Evolutionary conservation across 2,797 vertebrate genomes (phyloP), one percentile per base, ranked within the genome.

Genomic region (Aeoliscus strigatus): DNA sequence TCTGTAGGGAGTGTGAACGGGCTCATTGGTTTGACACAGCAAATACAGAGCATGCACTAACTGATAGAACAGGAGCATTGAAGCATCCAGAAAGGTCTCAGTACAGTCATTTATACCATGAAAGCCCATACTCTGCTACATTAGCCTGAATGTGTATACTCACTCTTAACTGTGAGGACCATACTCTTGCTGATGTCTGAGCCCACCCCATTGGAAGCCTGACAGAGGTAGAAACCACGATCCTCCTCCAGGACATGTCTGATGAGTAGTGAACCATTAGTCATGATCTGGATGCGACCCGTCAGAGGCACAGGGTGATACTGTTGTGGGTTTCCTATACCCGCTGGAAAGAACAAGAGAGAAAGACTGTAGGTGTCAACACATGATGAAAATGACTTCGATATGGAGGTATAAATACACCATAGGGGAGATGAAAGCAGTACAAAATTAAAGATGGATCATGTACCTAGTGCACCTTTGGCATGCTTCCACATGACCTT

Each of bases 141-240:
- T 59, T 29, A 39, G 16, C 11, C 27, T 0, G 2, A 27, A 48
- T 49, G 39, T 35, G 16, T 28, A 21, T 58, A 90, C 94, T 91
- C 59, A 96, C 93, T 96, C 76, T 96, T 96, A 13, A 99, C 95
- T 0, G 95, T 98, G 60, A 99, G 94, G 51, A 97, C 89, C 95
- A 98, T 98, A 85, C 94, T 95, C 81, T 99, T 99, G 92, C 96
- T 99, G 90, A 99, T 99, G 80, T 99, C 96, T 0, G 96, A 98
- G 45, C 95, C 96, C 51, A 98, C 96, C 0, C 95, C 94, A 0
- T 98, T 99, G 88, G 95, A 97, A 78, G 95, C 96, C 86, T 98
- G 95, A 80, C 95, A 98, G 49, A 98, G 90, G 87, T 98, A 97
- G 79, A 96, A 97, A 53, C 96, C 95, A 0, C 95, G 92, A 65